These are phyloP conservation scores for Eufriesea mexicana DNA, from an alignment of 1,140 invertebrate species.

Conservation along the genomic window DNA sequence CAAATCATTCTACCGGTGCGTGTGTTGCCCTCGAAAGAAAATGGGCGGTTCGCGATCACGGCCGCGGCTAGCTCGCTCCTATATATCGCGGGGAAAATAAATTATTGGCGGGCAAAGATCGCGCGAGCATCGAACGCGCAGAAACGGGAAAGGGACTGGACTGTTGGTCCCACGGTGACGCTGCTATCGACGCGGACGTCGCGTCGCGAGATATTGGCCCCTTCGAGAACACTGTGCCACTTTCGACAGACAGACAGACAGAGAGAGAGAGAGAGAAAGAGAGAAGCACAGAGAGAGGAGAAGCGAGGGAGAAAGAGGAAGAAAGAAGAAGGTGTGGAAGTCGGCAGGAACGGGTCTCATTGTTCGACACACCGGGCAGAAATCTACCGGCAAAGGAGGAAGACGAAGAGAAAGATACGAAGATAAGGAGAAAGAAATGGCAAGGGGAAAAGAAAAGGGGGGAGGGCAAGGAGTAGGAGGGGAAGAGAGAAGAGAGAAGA, in stretches of 20 bases:
- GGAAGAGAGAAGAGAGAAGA: slow-evolving; percentile 54
- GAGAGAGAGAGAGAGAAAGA: too few relatives aligned
- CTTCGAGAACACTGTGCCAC: too few relatives aligned
- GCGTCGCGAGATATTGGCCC: too few relatives aligned
- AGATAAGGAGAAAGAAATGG: slow-evolving; percentile 37
- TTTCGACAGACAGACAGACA: too few relatives aligned
- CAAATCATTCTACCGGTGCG: slow-evolving; percentile 7
- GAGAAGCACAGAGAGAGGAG: neutral
- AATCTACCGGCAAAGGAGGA: slow-evolving; percentile 14
- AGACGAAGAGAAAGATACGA: slow-evolving; percentile 34
- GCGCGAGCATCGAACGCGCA: too few relatives aligned
- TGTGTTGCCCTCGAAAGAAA: slow-evolving; percentile 1
- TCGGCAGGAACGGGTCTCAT: neutral
- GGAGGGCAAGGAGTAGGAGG: slow-evolving; percentile 46
- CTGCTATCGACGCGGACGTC: too few relatives aligned
- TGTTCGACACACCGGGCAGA: slow-evolving; percentile 14
- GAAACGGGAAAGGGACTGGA: too few relatives aligned
- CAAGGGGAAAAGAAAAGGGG: slow-evolving; percentile 37
- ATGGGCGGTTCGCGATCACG: neutral
- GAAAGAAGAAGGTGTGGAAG: neutral
- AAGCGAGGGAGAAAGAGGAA: neutral
- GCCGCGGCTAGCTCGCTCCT: too few relatives aligned
- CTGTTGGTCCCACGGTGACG: too few relatives aligned
- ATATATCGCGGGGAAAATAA: too few relatives aligned
- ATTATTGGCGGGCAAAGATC: too few relatives aligned